phyloP scores from a whole-genome alignment of 2,113 vertebrate species.

The Steatornis caripensis region DNA sequence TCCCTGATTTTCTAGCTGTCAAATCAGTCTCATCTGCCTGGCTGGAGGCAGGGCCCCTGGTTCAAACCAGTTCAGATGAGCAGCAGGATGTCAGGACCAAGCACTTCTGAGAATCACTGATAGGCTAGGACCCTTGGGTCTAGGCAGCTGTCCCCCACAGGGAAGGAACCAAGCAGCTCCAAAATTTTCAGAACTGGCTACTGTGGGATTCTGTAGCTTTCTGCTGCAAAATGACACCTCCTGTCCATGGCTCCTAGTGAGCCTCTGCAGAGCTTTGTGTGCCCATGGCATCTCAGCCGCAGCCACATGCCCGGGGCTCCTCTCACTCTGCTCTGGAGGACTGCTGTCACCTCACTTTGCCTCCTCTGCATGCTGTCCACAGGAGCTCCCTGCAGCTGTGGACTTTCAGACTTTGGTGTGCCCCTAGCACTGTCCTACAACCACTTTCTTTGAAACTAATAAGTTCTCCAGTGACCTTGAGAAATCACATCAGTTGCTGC shows the following conservation, averaged over 20 bases:
- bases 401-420: background rate
- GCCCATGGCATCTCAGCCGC: background rate
- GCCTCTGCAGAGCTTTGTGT: background rate
- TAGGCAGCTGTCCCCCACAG: accelerated
- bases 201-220: background rate
- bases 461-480: background rate
- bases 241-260: background rate
- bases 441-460: background rate
- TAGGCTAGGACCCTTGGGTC: background rate
- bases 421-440: no score
- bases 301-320: background rate
- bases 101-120: background rate
- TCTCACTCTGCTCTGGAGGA: no score
- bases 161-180: background rate
- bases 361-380: background rate
- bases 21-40: no score
- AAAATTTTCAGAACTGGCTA: background rate
- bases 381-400: background rate
- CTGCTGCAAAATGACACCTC: background rate
- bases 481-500: background rate
- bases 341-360: background rate
- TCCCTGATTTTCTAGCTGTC: no score
- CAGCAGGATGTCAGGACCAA: background rate
- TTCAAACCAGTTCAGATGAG: no score
- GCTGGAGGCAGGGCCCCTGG: no score